A percentile compares a stretch with the other conserved stretches of the same genome.
Conservation (phyloP, 2,888 invertebrate species). For the Protula sp. region DNA sequence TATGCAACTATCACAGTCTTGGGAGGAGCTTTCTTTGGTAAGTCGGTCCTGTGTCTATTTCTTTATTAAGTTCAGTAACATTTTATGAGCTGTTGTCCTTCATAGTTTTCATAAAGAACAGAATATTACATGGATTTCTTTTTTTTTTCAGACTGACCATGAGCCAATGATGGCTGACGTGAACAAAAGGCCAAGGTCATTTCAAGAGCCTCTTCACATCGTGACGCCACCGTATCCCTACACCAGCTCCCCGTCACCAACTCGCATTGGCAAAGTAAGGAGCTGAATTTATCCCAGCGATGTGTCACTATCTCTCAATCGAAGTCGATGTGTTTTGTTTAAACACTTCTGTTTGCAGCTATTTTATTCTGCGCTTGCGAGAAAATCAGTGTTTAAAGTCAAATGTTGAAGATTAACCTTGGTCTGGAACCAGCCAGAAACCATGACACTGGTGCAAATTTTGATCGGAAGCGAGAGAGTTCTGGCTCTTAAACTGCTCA, state of each 20-base stretch:
- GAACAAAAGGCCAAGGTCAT: constrained; percentile 35
- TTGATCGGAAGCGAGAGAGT: too few species aligned
- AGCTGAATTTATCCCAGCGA: too few species aligned
- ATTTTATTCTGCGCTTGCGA: too few species aligned
- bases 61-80: neutral
- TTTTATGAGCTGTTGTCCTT: neutral
- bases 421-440: too few species aligned
- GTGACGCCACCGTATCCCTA: constrained; percentile 42
- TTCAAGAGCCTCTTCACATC: constrained; percentile 51
- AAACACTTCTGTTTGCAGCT: too few species aligned
- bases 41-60: neutral
- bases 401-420: too few species aligned
- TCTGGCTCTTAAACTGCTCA: too few species aligned
- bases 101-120: neutral
- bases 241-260: constrained; percentile 51
- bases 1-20: neutral
- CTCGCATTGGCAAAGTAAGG: constrained; percentile 38
- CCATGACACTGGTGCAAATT: too few species aligned
- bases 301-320: too few species aligned
- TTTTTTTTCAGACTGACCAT: neutral
- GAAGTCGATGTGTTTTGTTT: too few species aligned
- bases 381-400: too few species aligned
- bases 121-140: neutral
- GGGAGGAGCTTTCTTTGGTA: neutral
- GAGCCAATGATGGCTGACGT: neutral